A percentile compares a stretch with the other conserved stretches of the same genome.
Conservation (phyloP, 53 echinoderm and acorn worm genomes). For the Arbacia lixula region DNA sequence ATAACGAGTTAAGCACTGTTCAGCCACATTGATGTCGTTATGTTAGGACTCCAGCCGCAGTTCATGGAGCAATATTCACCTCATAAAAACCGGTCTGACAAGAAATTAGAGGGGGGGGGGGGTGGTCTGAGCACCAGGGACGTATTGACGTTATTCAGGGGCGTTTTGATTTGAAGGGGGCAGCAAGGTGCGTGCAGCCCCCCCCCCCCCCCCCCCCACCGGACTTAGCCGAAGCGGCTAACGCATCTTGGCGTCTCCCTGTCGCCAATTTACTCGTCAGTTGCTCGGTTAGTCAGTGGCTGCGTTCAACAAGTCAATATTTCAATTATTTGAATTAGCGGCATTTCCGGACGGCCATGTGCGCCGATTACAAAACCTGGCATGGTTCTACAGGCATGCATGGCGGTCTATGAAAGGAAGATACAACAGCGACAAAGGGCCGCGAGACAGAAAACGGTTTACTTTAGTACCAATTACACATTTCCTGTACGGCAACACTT, state of each 20-base stretch:
- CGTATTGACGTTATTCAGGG: too few species aligned
- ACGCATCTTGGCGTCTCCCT: conserved; percentile 29
- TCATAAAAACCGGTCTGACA: too few species aligned
- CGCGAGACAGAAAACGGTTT: conserved; percentile 6
- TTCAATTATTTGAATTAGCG: conserved; percentile 53
- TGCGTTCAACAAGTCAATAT: conserved; percentile 52
- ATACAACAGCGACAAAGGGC: not conserved
- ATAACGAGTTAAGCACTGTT: too few species aligned
- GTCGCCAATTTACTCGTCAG: conserved; percentile 53
- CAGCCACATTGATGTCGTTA: too few species aligned
- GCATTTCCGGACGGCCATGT: conserved; percentile 53
- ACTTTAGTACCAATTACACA: conserved; percentile 54
- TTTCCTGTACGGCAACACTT: conserved; percentile 45
- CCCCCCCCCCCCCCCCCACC: too few species aligned
- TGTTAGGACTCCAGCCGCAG: too few species aligned
- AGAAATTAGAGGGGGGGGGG: too few species aligned
- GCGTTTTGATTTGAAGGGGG: conserved; percentile 18
- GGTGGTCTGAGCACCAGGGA: too few species aligned
- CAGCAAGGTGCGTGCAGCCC: conserved; percentile 16
- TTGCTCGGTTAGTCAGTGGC: conserved; percentile 49
- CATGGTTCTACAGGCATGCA: conserved; percentile 4
- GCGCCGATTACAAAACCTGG: conserved; percentile 44
- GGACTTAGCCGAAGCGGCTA: conserved; percentile 37
- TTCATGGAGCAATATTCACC: too few species aligned
- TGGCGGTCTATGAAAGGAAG: not conserved